phyloP scores from a whole-genome alignment of 2,113 vertebrate species.

The zebrafish (Danio rerio) region GRCz12tu NC_133194.1:3856001-3856500 shows the following conservation, averaged over 20 bases:
- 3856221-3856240: slow-evolving; percentile 62
- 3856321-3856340: too few relatives aligned
- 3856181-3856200: slow-evolving; percentile 31
- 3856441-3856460: too few relatives aligned
- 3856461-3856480: too few relatives aligned
- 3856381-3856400: too few relatives aligned
- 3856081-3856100: not conserved
- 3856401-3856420: too few relatives aligned
- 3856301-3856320: too few relatives aligned
- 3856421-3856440: too few relatives aligned
- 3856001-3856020: not conserved
- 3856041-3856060: not conserved
- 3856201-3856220: slow-evolving; percentile 65
- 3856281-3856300: not conserved
- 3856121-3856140: slow-evolving; percentile 7
- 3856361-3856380: too few relatives aligned
- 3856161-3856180: not conserved
- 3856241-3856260: slow-evolving; percentile 55
- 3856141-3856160: slow-evolving; percentile 22
- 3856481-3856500: too few relatives aligned
- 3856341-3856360: too few relatives aligned
- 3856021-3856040: not conserved
- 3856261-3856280: slow-evolving; percentile 52
- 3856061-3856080: not conserved
- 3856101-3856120: not conserved